Percentiles rank a stretch among this genome's conserved stretches.
Evolutionary conservation across 2,797 vertebrate genomes (phyloP).

Genomic region (Muscicapa comitata): DNA sequence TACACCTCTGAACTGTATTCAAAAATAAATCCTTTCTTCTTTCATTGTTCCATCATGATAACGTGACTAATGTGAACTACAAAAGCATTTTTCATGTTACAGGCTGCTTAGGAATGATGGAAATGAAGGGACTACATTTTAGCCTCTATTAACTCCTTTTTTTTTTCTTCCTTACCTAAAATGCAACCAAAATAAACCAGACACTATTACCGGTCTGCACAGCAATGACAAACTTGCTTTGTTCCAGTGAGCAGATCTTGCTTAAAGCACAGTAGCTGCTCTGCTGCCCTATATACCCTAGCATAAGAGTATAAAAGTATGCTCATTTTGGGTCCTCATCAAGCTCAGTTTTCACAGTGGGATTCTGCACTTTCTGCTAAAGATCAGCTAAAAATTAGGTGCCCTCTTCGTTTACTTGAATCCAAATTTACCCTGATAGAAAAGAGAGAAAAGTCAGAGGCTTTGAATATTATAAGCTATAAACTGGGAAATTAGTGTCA

Average conservation of each 20-base stretch:
- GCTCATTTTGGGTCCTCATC: background rate
- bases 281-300: background rate
- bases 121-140: constrained; percentile 2
- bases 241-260: background rate
- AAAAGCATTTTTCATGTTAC: constrained; percentile 39
- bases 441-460: background rate
- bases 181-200: background rate
- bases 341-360: background rate
- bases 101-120: constrained; percentile 22
- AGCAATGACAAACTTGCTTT: background rate
- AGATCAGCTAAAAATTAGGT: background rate
- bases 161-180: background rate
- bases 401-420: background rate
- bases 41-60: constrained; percentile 65
- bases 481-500: background rate
- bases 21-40: constrained; percentile 23
- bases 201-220: background rate
- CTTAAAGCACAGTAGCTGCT: background rate
- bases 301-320: background rate
- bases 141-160: background rate
- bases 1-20: constrained; percentile 62
- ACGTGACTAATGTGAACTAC: constrained; percentile 45
- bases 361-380: background rate
- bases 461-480: background rate
- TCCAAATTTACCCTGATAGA: background rate